These are phyloP conservation scores for Bos indicus DNA, from an alignment of 2,113 vertebrate species.

Conservation along the genomic window DNA sequence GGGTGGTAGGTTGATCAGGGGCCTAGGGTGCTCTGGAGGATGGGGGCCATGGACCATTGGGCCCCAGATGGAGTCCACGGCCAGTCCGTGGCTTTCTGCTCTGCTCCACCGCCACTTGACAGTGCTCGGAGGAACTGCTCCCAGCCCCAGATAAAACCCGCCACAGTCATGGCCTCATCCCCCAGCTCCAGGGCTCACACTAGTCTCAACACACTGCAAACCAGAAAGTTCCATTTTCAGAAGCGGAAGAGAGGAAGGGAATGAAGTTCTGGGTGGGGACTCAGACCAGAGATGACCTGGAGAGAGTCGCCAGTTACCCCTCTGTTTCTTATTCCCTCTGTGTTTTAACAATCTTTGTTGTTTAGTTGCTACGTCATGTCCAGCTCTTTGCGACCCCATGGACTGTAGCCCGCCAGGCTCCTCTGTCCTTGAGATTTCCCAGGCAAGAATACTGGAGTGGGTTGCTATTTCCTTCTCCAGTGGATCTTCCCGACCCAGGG, in stretches of 20 bases:
- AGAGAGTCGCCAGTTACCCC: neutral
- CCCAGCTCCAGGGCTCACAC: neutral
- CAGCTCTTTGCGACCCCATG: neutral
- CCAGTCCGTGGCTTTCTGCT: neutral
- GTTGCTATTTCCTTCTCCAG: neutral
- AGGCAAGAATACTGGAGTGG: neutral
- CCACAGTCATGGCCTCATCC: neutral
- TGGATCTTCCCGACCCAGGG: neutral
- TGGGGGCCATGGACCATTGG: neutral
- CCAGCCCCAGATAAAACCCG: neutral
- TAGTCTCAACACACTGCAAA: neutral
- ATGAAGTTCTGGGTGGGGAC: neutral
- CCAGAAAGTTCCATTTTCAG: neutral
- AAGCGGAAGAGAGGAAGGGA: neutral
- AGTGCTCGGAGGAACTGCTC: slow-evolving; percentile 29
- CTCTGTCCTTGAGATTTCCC: neutral
- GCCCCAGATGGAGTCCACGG: neutral
- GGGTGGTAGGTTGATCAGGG: neutral
- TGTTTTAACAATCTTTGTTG: neutral
- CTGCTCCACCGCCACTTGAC: slow-evolving; percentile 38
- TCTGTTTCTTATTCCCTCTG: neutral
- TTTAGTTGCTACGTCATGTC: neutral
- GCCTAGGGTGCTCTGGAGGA: neutral
- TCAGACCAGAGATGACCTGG: neutral
- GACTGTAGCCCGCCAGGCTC: neutral